Evolutionary conservation across 2,888 invertebrate genomes (phyloP).

Genomic region (Sinelater perroti): DNA sequence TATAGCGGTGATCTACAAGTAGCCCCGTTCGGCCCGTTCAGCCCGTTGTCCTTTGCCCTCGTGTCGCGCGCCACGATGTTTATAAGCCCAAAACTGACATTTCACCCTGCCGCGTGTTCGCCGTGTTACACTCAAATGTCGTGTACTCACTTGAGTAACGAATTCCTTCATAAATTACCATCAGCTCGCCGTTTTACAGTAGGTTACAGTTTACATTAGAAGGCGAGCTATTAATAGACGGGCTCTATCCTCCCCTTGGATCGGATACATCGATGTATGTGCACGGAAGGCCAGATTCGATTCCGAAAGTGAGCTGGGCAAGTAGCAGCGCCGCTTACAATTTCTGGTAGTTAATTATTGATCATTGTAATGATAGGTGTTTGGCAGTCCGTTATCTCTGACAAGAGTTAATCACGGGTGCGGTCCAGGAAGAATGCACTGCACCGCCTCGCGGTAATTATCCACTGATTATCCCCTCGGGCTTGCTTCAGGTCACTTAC

Average conservation of each 20-base stretch:
- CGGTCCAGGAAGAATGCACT: slow-evolving; percentile 33
- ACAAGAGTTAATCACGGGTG: slow-evolving; percentile 39
- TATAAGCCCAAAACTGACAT: slow-evolving; percentile 38
- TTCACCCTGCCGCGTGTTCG: slow-evolving; percentile 42
- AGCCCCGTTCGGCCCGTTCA: slow-evolving; percentile 26
- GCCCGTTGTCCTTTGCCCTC: slow-evolving; percentile 30
- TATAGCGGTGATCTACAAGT: slow-evolving; percentile 20
- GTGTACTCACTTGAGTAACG: slow-evolving; percentile 32
- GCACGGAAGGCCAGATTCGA: slow-evolving; percentile 10
- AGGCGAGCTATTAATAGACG: slow-evolving; percentile 31
- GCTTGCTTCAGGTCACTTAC: slow-evolving; percentile 26
- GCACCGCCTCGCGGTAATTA: slow-evolving; percentile 33
- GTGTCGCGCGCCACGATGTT: slow-evolving; percentile 27
- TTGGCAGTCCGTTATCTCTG: slow-evolving; percentile 37
- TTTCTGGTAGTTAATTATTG: slow-evolving; percentile 37
- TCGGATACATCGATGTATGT: slow-evolving; percentile 12
- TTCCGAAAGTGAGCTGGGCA: slow-evolving; percentile 1
- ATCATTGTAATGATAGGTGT: slow-evolving; percentile 39
- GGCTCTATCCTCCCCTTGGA: slow-evolving; percentile 17
- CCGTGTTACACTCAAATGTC: slow-evolving; percentile 31
- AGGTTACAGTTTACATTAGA: slow-evolving; percentile 24
- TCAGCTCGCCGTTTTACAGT: slow-evolving; percentile 18
- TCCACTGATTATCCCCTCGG: slow-evolving; percentile 34
- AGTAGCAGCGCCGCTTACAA: slow-evolving; percentile 12
- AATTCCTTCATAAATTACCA: slow-evolving; percentile 34